phyloP scores from a whole-genome alignment of 1,140 invertebrate genomes.

The Proales similis region DNA sequence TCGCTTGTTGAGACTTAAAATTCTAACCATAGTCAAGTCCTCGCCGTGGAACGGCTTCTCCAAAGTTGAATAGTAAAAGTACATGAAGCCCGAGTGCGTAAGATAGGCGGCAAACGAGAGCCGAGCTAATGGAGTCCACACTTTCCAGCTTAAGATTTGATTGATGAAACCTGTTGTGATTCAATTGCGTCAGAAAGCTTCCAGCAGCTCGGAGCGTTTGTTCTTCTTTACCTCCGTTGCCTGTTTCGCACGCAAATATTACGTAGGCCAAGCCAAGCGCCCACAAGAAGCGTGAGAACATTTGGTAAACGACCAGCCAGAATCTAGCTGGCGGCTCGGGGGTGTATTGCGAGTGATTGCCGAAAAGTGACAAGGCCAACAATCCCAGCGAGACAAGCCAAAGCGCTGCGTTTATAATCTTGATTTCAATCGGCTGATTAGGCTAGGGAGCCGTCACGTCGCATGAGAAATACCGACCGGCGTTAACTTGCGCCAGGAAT shows the following conservation, averaged over 20 bases:
- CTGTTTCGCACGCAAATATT: constrained; percentile 1
- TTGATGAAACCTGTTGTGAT: too few species aligned
- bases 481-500: too few species aligned
- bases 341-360: background rate
- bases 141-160: constrained; percentile 67
- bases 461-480: background rate
- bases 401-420: background rate
- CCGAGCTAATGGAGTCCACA: constrained; percentile 73
- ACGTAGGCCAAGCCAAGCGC: constrained; percentile 5
- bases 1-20: too few species aligned
- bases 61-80: background rate
- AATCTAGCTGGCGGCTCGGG: background rate
- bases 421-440: background rate
- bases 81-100: constrained; percentile 59
- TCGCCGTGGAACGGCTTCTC: background rate
- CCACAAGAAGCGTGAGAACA: constrained; percentile 8
- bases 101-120: constrained; percentile 83
- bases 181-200: too few species aligned
- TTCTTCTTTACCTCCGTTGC: background rate
- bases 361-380: background rate
- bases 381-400: constrained; percentile 5
- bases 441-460: background rate
- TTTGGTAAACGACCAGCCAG: background rate
- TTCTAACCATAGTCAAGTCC: constrained; percentile 7
- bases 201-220: too few species aligned